Conservation (phyloP, 2,797 vertebrate species). For the Gymnoscopelus microlampas region DNA sequence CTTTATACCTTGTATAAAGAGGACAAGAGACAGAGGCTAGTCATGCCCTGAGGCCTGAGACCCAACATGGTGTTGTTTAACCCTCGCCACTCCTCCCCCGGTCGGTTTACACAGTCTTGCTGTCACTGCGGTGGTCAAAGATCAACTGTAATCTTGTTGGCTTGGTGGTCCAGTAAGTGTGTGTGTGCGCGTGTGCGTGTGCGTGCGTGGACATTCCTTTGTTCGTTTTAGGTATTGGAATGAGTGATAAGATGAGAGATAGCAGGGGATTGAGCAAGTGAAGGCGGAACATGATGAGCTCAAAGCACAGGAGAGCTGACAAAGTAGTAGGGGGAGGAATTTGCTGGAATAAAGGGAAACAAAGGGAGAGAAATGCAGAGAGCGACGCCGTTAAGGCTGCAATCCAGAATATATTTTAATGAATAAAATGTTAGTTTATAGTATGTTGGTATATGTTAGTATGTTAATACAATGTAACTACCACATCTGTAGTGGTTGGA, state of each 20-base stretch:
- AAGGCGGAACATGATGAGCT: not conserved
- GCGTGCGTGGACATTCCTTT: not conserved
- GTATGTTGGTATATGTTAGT: no score
- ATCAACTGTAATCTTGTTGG: conserved; percentile 28
- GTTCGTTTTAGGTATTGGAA: not conserved
- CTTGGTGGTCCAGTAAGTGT: not conserved
- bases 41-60: conserved; percentile 9
- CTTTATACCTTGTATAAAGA: conserved; percentile 7
- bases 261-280: not conserved
- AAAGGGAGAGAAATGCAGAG: not conserved
- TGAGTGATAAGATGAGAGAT: not conserved
- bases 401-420: no score
- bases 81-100: not conserved
- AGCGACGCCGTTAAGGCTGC: not conserved
- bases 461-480: no score
- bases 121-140: conserved; percentile 30
- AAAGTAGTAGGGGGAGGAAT: not conserved
- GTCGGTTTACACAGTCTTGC: conserved; percentile 8
- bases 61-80: conserved; percentile 34
- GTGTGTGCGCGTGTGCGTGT: not conserved
- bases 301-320: not conserved
- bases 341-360: not conserved
- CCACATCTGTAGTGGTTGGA: no score
- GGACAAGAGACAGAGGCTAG: conserved; percentile 12
- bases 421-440: no score